These are phyloP conservation scores for Parotocinclus haroldoi DNA, from an alignment of 2,797 vertebrate genomes.

Conservation along the genomic window DNA sequence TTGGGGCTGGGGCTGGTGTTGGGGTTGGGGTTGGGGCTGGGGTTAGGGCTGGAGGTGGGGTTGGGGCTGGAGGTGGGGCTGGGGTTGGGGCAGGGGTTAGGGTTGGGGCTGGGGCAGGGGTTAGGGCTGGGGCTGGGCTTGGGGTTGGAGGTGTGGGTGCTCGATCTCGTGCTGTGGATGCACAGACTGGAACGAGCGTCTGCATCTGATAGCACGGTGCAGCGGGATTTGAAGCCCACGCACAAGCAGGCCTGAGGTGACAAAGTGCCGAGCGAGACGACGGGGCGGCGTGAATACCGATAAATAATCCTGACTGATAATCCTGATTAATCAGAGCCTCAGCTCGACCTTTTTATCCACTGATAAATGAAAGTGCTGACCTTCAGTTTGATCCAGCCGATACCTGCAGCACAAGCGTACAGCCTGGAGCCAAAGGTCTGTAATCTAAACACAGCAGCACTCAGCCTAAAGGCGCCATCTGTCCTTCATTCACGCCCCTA, in stretches of 20 bases:
- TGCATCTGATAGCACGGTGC: background rate
- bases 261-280: background rate
- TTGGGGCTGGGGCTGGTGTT: no score
- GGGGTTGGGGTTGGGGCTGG: no score
- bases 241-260: background rate
- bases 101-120: no score
- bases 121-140: no score
- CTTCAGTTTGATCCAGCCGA: constrained; percentile 37
- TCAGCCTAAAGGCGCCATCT: constrained; percentile 40
- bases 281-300: background rate
- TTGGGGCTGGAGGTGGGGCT: no score
- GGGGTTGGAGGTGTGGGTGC: no score
- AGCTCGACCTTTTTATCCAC: constrained; percentile 41
- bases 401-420: constrained; percentile 38
- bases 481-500: constrained; percentile 21
- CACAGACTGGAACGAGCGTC: constrained; percentile 17
- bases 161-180: no score
- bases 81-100: no score
- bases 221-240: background rate
- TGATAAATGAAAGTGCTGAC: constrained; percentile 38
- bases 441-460: constrained; percentile 27
- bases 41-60: no score
- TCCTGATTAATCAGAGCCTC: constrained; percentile 18
- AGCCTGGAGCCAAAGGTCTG: constrained; percentile 38
- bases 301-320: constrained; percentile 13